Percentiles rank a stretch among this genome's conserved stretches.
Evolutionary conservation across 2,113 vertebrate genomes (phyloP).

Genomic region (Noturus placidus): DNA sequence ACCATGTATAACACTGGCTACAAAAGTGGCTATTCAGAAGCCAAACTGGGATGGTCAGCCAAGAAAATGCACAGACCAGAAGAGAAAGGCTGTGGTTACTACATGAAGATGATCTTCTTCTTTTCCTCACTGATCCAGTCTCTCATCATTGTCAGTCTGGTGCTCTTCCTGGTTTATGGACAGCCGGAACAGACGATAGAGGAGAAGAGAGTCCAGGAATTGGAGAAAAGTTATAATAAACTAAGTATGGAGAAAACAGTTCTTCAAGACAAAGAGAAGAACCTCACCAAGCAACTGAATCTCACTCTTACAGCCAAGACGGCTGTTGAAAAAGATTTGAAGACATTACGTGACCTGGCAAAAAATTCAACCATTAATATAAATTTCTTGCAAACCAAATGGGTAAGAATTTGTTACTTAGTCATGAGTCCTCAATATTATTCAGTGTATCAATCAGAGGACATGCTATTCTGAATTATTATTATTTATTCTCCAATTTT

Average conservation of each 20-base stretch:
- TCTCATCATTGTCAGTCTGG: conserved; percentile 89
- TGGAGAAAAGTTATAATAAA: conserved; percentile 70
- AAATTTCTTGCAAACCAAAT: rapidly evolving
- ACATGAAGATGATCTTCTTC: conserved; percentile 89
- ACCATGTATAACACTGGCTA: conserved; percentile 77
- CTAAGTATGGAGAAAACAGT: conserved; percentile 62
- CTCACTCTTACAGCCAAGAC: conserved; percentile 62
- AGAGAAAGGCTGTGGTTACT: conserved; percentile 75
- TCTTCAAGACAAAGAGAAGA: conserved; percentile 61
- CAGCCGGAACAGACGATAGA: conserved; percentile 74
- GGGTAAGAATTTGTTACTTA: conserved; percentile 58
- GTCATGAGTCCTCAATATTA: neutral
- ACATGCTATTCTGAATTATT: neutral
- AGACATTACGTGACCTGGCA: rapidly evolving
- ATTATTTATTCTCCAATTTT: neutral
- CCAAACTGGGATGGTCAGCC: conserved; percentile 66
- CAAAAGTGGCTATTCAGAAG: conserved; percentile 66
- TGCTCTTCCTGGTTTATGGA: conserved; percentile 92
- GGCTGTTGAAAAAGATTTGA: conserved; percentile 55
- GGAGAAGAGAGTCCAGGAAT: conserved; percentile 64
- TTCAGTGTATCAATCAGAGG: neutral
- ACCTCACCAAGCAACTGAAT: conserved; percentile 75
- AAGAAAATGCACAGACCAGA: conserved; percentile 69
- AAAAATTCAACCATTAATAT: conserved; percentile 54
- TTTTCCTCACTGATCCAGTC: conserved; percentile 90